Conservation (phyloP, 2,888 invertebrate species). For the Polydrusus tereticollis region DNA sequence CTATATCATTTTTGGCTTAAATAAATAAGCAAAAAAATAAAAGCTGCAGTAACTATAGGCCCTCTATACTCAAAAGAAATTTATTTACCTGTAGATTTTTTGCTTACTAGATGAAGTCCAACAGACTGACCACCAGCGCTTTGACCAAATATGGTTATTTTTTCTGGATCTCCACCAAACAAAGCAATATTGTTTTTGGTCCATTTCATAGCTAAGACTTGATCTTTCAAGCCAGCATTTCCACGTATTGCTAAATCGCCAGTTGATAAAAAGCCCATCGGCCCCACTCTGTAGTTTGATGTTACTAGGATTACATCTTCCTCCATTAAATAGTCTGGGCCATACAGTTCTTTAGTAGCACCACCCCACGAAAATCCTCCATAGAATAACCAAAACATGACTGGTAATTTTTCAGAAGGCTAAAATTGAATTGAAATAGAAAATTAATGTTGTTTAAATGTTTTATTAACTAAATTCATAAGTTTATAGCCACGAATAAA, state of each 20-base stretch:
- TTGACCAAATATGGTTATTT: conserved; percentile 13
- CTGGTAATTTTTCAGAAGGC: background rate
- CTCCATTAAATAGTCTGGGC: background rate
- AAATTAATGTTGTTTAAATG: too few species aligned
- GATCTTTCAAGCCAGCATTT: background rate
- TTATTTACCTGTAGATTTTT: conserved; percentile 6
- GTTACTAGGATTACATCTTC: conserved; percentile 2
- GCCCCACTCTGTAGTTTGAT: background rate
- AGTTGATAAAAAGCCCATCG: background rate
- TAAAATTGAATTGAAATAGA: too few species aligned
- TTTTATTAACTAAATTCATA: too few species aligned
- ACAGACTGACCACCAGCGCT: conserved; percentile 9
- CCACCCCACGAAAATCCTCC: background rate
- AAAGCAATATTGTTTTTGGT: conserved; percentile 48
- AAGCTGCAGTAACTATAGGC: too few species aligned
- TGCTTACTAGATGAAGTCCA: conserved; percentile 4
- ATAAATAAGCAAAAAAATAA: too few species aligned
- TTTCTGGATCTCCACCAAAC: conserved; percentile 20
- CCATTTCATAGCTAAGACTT: background rate
- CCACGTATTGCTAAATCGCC: background rate
- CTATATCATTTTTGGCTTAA: too few species aligned
- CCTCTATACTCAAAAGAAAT: too few species aligned
- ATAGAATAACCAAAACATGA: conserved; percentile 1
- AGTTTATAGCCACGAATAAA: too few species aligned
- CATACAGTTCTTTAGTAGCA: background rate